A percentile compares a stretch with the other conserved stretches of the same genome.
Evolutionary conservation across 2,888 invertebrate species (phyloP).

Genomic region (Spodoptera picta): DNA sequence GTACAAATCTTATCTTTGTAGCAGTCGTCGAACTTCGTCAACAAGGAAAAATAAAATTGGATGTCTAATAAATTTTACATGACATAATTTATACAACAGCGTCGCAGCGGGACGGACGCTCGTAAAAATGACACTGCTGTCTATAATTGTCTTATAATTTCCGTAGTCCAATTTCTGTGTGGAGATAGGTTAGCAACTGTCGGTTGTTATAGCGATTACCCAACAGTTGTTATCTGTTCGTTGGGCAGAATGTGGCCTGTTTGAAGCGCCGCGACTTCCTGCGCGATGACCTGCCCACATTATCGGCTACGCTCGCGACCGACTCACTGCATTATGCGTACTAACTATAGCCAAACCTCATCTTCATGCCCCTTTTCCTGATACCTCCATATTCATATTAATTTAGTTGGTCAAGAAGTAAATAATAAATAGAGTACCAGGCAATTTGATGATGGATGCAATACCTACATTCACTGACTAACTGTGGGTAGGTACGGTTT

Average conservation of each 20-base stretch:
- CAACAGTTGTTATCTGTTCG: slow-evolving; percentile 74
- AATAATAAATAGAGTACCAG: no score
- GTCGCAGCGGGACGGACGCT: slow-evolving; percentile 22
- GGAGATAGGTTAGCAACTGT: slow-evolving; percentile 70
- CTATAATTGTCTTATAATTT: slow-evolving; percentile 39
- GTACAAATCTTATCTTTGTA: slow-evolving; percentile 19
- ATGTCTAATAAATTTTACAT: slow-evolving; percentile 37
- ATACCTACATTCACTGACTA: no score
- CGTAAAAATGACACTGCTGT: slow-evolving; percentile 46
- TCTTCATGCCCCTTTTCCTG: slow-evolving; percentile 23
- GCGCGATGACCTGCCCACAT: slow-evolving; percentile 78
- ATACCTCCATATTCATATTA: neutral
- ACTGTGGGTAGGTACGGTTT: no score
- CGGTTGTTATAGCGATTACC: slow-evolving; percentile 69
- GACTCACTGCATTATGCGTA: slow-evolving; percentile 42
- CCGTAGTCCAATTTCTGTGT: slow-evolving; percentile 49
- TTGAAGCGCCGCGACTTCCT: slow-evolving; percentile 83
- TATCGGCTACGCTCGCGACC: slow-evolving; percentile 55
- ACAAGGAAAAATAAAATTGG: slow-evolving; percentile 31
- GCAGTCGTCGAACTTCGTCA: slow-evolving; percentile 36
- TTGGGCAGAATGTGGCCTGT: slow-evolving; percentile 64
- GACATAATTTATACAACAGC: slow-evolving; percentile 36
- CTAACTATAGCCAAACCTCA: slow-evolving; percentile 36
- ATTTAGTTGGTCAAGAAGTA: no score
- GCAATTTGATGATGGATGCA: no score